Conservation (phyloP, 2,113 vertebrate genomes). For the Glaucomys volans region DNA sequence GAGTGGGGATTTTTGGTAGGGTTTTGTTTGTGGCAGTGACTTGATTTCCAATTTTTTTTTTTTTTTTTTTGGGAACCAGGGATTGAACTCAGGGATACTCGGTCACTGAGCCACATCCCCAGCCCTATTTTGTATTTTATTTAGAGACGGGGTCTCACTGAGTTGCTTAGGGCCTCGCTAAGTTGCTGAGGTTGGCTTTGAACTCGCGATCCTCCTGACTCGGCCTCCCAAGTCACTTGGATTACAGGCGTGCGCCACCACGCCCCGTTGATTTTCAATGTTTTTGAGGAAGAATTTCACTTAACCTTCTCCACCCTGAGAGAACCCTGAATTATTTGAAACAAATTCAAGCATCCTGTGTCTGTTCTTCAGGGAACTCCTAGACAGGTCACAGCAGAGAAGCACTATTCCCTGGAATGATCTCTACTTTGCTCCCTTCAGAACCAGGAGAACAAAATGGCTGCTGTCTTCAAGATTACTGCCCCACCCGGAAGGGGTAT, state of each 20-base stretch:
- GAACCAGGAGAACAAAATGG: neutral
- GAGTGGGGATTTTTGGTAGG: neutral
- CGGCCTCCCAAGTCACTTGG: too few species aligned
- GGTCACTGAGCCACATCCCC: too few species aligned
- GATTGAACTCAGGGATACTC: too few species aligned
- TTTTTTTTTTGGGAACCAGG: too few species aligned
- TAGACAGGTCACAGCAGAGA: neutral
- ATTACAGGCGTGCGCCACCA: too few species aligned
- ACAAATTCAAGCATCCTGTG: neutral
- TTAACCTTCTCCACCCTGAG: neutral
- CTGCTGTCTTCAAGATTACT: neutral
- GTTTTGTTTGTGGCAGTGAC: neutral
- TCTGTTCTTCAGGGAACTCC: neutral
- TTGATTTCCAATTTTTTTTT: too few species aligned
- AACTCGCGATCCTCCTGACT: too few species aligned
- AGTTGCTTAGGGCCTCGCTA: too few species aligned
- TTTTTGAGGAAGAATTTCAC: conserved; percentile 48
- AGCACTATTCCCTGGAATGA: neutral
- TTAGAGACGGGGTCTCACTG: too few species aligned
- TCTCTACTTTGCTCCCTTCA: neutral
- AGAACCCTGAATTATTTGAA: neutral
- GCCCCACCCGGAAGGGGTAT: neutral
- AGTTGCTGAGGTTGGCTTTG: too few species aligned
- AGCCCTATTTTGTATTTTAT: too few species aligned
- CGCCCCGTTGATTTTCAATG: too few species aligned